Percentiles rank a stretch among this genome's conserved stretches.
Evolutionary conservation across 2,113 vertebrate species (phyloP).

Genomic region (Eublepharis macularius): DNA sequence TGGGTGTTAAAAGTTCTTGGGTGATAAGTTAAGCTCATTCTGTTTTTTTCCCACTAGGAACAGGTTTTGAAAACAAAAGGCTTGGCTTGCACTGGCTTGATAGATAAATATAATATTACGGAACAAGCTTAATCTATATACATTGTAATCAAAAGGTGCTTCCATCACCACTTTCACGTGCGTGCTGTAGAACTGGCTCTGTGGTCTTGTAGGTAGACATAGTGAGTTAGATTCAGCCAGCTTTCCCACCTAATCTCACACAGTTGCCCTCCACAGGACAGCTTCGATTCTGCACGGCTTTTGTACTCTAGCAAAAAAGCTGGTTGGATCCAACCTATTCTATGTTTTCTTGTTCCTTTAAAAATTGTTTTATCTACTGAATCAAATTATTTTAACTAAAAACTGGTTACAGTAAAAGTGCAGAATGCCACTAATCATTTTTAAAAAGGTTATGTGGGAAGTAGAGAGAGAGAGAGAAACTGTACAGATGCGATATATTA

Average conservation of each 20-base stretch:
- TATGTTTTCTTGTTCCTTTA: background rate
- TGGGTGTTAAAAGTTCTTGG: background rate
- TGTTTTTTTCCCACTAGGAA: background rate
- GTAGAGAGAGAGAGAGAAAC: background rate
- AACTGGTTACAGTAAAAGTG: background rate
- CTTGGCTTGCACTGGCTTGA: background rate
- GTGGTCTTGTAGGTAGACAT: background rate
- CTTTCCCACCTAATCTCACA: no score
- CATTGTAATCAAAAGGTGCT: background rate
- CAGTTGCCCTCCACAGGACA: no score
- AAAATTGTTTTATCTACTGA: background rate
- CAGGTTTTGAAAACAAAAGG: background rate
- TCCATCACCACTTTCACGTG: background rate
- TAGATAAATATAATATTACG: background rate
- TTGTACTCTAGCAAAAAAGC: background rate
- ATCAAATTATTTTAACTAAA: background rate
- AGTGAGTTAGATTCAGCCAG: no score
- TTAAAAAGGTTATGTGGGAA: background rate
- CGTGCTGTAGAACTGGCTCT: conserved; percentile 14
- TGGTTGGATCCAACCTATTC: no score
- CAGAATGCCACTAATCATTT: background rate
- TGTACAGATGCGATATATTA: background rate
- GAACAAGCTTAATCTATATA: background rate
- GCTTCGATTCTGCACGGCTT: no score
- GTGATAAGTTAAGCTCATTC: background rate